A percentile compares a stretch with the other conserved stretches of the same genome.
Evolutionary conservation across 2,113 vertebrate genomes (phyloP).

Genomic region (Syngnathoides biaculeatus): DNA sequence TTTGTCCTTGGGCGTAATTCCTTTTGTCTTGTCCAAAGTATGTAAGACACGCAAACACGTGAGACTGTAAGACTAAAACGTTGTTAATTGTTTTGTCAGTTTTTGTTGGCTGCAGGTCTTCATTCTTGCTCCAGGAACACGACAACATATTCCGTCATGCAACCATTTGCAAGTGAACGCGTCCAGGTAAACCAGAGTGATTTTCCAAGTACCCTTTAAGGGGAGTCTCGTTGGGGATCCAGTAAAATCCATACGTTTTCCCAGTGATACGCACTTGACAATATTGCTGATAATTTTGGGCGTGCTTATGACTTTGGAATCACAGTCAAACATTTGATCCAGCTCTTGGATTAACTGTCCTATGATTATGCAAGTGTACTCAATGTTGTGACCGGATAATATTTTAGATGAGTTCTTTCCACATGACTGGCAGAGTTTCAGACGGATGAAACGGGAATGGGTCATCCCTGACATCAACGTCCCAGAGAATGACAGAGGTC

Average conservation of each 20-base stretch:
- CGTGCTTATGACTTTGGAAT: neutral
- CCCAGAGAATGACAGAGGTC: conserved; percentile 51
- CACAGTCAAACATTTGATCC: neutral
- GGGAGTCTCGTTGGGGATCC: too few relatives aligned
- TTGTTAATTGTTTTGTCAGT: too few relatives aligned
- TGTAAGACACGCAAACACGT: too few relatives aligned
- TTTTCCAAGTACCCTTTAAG: too few relatives aligned
- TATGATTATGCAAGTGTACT: neutral
- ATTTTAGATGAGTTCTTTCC: neutral
- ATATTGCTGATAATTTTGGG: neutral
- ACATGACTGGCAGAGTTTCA: conserved; percentile 20
- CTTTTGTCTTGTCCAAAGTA: too few relatives aligned
- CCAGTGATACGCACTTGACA: neutral
- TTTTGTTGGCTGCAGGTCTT: too few relatives aligned
- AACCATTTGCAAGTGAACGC: too few relatives aligned
- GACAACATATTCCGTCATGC: too few relatives aligned
- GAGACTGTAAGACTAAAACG: too few relatives aligned
- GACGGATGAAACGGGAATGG: conserved; percentile 58
- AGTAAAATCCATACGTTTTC: neutral
- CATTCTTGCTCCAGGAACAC: too few relatives aligned
- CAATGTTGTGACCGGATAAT: neutral
- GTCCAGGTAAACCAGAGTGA: too few relatives aligned
- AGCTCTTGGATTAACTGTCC: neutral
- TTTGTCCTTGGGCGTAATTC: too few relatives aligned
- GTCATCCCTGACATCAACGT: conserved; percentile 50